A percentile compares a stretch with the other conserved stretches of the same genome.
Conservation (phyloP, 2,113 vertebrate species). For the Dryoscopus gambensis region DNA sequence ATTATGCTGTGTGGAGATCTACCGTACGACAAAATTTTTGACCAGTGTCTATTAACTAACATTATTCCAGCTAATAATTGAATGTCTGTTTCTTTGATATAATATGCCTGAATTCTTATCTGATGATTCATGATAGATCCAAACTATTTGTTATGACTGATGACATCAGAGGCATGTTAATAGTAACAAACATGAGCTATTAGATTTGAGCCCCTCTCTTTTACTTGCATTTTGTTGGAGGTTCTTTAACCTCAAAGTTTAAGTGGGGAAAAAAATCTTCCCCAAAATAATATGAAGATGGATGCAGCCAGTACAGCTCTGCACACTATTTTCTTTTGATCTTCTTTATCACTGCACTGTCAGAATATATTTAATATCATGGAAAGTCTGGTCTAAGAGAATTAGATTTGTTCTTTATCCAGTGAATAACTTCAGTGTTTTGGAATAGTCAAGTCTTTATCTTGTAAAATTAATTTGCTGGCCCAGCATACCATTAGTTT, state of each 20-base stretch:
- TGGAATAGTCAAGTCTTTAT: neutral
- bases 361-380: conserved; percentile 3
- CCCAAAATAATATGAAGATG: neutral
- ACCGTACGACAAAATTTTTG: neutral
- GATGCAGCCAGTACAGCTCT: neutral
- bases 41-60: neutral
- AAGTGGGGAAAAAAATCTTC: neutral
- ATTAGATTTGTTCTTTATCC: neutral
- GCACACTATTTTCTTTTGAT: neutral
- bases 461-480: neutral
- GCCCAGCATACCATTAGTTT: neutral
- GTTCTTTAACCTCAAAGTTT: neutral
- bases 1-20: neutral
- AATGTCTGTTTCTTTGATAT: neutral
- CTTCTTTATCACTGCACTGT: neutral
- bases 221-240: neutral
- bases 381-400: conserved; percentile 1
- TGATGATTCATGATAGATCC: neutral
- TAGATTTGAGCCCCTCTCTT: neutral
- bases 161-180: neutral
- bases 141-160: neutral
- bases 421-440: neutral
- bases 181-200: neutral
- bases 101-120: neutral
- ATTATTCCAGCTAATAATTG: neutral